These are phyloP conservation scores for Sitta europaea DNA, from an alignment of 2,113 vertebrate species.

Conservation along the genomic window DNA sequence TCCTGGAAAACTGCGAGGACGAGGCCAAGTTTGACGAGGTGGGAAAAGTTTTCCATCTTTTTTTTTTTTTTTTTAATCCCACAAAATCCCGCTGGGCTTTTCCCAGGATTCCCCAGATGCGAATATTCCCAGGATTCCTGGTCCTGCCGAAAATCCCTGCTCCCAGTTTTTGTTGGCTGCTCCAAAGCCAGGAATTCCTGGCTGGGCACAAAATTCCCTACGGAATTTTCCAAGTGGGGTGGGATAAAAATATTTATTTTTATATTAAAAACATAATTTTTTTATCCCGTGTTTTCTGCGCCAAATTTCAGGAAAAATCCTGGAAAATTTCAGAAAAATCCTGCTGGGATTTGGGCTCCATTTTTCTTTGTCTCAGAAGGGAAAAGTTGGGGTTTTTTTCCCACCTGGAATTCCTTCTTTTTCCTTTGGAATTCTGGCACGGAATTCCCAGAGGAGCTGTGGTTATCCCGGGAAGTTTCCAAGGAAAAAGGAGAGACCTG, in stretches of 20 bases:
- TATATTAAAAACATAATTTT: too few species aligned
- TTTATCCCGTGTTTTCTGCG: rapidly evolving
- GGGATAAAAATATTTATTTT: neutral
- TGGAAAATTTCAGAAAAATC: neutral
- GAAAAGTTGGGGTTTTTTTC: rapidly evolving
- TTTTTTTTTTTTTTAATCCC: neutral
- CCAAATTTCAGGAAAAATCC: neutral
- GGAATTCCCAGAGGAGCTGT: neutral
- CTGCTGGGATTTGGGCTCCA: neutral
- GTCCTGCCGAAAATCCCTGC: rapidly evolving
- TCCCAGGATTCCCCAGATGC: neutral
- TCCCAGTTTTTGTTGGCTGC: neutral
- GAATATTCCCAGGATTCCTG: neutral
- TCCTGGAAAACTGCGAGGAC: neutral
- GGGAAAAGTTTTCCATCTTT: neutral
- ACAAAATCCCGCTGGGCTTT: rapidly evolving
- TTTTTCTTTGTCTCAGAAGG: neutral
- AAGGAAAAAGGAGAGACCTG: rapidly evolving
- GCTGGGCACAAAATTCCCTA: neutral
- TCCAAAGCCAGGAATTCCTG: neutral
- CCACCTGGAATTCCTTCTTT: neutral
- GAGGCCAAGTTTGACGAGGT: neutral
- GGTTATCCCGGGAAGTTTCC: neutral
- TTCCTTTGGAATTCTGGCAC: neutral
- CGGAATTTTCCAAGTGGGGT: neutral